These are phyloP conservation scores for Porites australiensis DNA, from an alignment of 64 coral and sea anemone species.

Conservation along the genomic window DNA sequence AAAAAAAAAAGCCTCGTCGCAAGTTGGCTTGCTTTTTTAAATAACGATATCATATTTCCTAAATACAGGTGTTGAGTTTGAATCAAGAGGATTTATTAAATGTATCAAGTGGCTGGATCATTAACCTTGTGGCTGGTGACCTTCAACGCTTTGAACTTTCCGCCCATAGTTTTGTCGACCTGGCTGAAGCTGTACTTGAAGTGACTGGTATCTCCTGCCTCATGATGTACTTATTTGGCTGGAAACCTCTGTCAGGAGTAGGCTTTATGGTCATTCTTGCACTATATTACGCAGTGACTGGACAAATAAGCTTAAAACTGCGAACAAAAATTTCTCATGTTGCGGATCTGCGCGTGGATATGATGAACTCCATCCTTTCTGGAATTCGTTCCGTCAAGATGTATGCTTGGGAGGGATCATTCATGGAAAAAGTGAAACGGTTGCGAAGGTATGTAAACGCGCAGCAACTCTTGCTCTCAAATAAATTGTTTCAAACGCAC, in stretches of 20 bases:
- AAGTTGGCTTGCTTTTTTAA: no score
- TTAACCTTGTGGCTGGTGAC: slow-evolving; percentile 77
- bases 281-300: slow-evolving; percentile 57
- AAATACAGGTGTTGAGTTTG: slow-evolving; percentile 45
- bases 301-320: slow-evolving; percentile 55
- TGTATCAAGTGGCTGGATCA: slow-evolving; percentile 66
- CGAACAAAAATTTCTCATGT: slow-evolving; percentile 74
- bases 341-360: slow-evolving; percentile 68
- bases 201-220: slow-evolving; percentile 28
- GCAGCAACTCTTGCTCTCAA: no score
- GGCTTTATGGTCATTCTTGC: slow-evolving; percentile 62
- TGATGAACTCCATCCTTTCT: slow-evolving; percentile 70
- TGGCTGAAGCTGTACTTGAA: slow-evolving; percentile 5
- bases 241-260: slow-evolving; percentile 52
- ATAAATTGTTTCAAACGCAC: no score
- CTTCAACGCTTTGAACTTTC: slow-evolving; percentile 77
- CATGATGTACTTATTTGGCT: slow-evolving; percentile 79
- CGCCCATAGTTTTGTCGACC: not conserved
- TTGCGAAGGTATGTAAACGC: slow-evolving; percentile 58
- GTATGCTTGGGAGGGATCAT: slow-evolving; percentile 85
- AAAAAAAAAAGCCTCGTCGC: no score
- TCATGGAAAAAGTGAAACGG: slow-evolving; percentile 67
- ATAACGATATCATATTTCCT: no score
- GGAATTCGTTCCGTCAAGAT: slow-evolving; percentile 85
- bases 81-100: slow-evolving; percentile 57